A percentile compares a stretch with the other conserved stretches of the same genome.
phyloP scores from a whole-genome alignment of 35 echinoderm and acorn worm species.

The Amphiura filiformis region DNA sequence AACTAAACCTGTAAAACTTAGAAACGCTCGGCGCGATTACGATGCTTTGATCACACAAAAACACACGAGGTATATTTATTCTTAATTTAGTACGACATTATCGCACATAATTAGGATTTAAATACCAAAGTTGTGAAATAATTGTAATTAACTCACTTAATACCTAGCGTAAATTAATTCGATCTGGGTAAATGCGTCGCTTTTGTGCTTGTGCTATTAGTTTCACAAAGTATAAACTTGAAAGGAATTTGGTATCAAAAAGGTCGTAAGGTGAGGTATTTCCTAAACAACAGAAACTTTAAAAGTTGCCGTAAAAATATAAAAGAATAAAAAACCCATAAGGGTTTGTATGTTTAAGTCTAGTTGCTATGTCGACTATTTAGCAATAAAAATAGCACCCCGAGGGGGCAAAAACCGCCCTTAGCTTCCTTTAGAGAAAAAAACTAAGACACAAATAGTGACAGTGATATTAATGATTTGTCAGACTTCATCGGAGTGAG shows the following conservation, averaged over 20 bases:
- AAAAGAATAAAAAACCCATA: background rate
- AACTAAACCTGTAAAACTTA: no score
- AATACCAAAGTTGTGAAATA: no score
- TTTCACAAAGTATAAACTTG: background rate
- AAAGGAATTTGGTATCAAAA: background rate
- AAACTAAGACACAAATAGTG: background rate
- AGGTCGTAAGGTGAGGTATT: background rate
- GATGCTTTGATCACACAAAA: no score
- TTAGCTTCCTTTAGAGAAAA: background rate
- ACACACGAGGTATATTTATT: no score
- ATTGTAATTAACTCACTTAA: no score
- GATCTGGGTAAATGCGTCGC: no score
- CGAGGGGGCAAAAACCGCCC: background rate
- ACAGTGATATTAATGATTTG: constrained; percentile 6
- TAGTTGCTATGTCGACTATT: no score
- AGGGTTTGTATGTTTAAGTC: no score
- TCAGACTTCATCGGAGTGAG: background rate
- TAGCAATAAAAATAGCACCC: background rate
- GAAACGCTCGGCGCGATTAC: no score
- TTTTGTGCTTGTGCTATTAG: background rate
- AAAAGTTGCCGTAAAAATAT: background rate
- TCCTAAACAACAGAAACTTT: background rate
- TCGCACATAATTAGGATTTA: no score
- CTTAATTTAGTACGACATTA: no score
- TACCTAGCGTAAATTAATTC: no score